phyloP scores from a whole-genome alignment of 2,888 invertebrate species.

The Acleris sparsana region DNA sequence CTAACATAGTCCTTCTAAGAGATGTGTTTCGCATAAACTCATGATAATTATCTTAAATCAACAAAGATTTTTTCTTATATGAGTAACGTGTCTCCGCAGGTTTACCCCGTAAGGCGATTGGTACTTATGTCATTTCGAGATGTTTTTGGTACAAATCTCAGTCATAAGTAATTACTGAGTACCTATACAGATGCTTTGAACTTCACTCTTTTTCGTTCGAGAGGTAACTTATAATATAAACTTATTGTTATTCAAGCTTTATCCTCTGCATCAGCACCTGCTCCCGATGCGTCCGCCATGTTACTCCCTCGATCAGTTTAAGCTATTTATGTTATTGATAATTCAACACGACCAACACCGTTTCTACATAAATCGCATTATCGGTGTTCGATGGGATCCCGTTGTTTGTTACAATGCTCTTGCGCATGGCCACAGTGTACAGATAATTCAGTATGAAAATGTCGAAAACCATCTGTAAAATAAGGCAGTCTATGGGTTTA shows the following conservation, averaged over 20 bases:
- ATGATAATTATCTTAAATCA: too few relatives aligned
- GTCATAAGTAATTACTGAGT: too few relatives aligned
- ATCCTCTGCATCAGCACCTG: slow-evolving; percentile 33
- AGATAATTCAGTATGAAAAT: slow-evolving; percentile 9
- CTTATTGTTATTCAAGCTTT: not conserved
- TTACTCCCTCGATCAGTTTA: slow-evolving; percentile 47
- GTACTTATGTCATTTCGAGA: too few relatives aligned
- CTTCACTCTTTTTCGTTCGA: too few relatives aligned
- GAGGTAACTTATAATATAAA: too few relatives aligned
- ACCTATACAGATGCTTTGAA: too few relatives aligned
- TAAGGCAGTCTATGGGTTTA: not conserved
- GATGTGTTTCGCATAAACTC: too few relatives aligned
- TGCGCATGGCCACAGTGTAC: slow-evolving; percentile 33
- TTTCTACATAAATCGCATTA: slow-evolving; percentile 56
- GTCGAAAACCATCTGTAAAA: not conserved
- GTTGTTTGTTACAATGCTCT: slow-evolving; percentile 46
- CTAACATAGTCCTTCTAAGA: too few relatives aligned
- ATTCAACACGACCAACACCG: slow-evolving; percentile 50
- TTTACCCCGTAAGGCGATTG: too few relatives aligned
- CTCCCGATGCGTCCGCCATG: slow-evolving; percentile 27
- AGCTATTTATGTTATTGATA: slow-evolving; percentile 57
- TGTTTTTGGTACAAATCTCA: too few relatives aligned
- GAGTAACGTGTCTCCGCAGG: too few relatives aligned
- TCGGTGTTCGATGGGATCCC: slow-evolving; percentile 50
- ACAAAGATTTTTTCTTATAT: too few relatives aligned